A percentile compares a stretch with the other conserved stretches of the same genome.
These are phyloP conservation scores for Daubentonia madagascariensis DNA, from an alignment of 2,113 vertebrate genomes.

Conservation along the genomic window DNA sequence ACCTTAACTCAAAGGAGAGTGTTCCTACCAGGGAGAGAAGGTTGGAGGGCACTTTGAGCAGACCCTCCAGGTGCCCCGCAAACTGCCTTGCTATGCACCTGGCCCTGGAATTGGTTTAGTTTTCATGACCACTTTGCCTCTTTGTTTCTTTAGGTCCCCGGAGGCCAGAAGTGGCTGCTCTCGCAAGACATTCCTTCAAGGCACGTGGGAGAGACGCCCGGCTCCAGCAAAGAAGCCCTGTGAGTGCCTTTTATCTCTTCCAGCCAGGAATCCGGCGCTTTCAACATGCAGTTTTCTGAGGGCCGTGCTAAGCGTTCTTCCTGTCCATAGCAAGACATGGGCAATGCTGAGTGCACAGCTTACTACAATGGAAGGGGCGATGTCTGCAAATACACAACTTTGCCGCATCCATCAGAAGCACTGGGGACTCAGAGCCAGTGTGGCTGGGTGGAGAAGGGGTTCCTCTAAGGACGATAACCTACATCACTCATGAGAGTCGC, in stretches of 20 bases:
- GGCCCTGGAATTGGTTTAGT: no score
- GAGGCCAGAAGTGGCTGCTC: not conserved
- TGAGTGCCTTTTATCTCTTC: not conserved
- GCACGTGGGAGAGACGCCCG: not conserved
- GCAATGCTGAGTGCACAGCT: not conserved
- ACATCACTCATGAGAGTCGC: rapidly evolving
- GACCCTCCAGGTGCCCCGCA: not conserved
- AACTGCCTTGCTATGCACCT: rapidly evolving
- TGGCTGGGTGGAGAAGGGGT: not conserved
- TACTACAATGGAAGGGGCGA: rapidly evolving
- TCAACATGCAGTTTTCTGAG: not conserved
- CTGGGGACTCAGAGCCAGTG: rapidly evolving
- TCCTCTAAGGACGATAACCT: rapidly evolving
- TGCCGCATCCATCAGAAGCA: not conserved
- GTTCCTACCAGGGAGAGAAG: not conserved
- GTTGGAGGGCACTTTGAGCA: no score
- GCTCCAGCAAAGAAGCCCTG: not conserved
- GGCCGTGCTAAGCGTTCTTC: not conserved
- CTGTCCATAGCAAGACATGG: not conserved
- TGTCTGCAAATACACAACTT: not conserved
- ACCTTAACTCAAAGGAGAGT: not conserved
- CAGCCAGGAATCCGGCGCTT: not conserved
- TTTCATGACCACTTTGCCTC: not conserved
- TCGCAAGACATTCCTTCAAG: rapidly evolving
- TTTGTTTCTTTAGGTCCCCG: not conserved